These are phyloP conservation scores for Tromatobia lineatoria DNA, from an alignment of 2,888 invertebrate species.

Conservation along the genomic window DNA sequence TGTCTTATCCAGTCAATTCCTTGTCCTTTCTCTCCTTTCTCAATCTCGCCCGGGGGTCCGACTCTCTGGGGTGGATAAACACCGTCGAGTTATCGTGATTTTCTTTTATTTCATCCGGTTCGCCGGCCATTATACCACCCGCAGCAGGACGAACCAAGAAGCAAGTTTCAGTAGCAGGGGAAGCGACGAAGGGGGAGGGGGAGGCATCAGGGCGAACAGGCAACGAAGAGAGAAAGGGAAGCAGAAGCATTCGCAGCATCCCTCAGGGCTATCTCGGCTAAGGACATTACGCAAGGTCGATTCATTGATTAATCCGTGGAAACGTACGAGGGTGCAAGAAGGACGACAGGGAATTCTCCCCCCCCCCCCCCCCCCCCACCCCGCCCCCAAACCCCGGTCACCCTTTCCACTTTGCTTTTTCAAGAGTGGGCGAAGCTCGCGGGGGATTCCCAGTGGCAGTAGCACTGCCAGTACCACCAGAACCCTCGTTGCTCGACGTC, in stretches of 20 bases:
- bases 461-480: constrained; percentile 1
- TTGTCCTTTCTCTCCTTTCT: background rate
- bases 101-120: constrained; percentile 18
- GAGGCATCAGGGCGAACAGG: too few relatives aligned
- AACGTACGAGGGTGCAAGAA: constrained; percentile 56
- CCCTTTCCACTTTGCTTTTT: background rate
- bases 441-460: constrained; percentile 28
- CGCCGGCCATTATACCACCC: constrained; percentile 27
- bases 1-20: background rate
- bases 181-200: background rate
- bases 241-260: constrained; percentile 28
- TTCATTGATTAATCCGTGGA: constrained; percentile 71
- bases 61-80: background rate
- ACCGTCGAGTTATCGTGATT: constrained; percentile 20
- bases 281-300: constrained; percentile 70
- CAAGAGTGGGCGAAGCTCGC: constrained; percentile 11
- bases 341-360: constrained; percentile 19
- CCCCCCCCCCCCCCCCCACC: too few relatives aligned
- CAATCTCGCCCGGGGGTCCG: constrained; percentile 8
- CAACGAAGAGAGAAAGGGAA: background rate
- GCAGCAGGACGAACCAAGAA: background rate
- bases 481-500: constrained; percentile 28
- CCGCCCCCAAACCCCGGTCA: too few relatives aligned
- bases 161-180: background rate
- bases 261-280: constrained; percentile 61